phyloP scores from a whole-genome alignment of 1,140 invertebrate species.

The Stratiolaelaps scimitus region DNA sequence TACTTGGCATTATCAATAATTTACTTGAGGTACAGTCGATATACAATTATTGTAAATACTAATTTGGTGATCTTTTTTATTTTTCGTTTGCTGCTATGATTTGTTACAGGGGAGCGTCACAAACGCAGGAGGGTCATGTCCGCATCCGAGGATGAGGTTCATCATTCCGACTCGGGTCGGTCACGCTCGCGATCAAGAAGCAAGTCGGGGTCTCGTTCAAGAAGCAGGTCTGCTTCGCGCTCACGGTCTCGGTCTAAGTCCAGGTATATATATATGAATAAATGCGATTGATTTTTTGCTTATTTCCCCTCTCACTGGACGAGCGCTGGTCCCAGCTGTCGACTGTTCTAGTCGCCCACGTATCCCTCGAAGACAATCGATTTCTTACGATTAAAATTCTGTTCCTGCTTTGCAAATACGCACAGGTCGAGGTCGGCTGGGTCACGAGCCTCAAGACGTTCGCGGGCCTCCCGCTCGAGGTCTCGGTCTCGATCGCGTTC shows the following conservation, averaged over 20 bases:
- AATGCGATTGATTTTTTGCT: too few species aligned
- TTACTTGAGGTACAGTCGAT: neutral
- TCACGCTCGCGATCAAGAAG: neutral
- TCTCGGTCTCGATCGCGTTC: constrained; percentile 28
- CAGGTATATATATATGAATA: too few species aligned
- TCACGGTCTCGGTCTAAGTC: neutral
- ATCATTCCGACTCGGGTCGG: neutral
- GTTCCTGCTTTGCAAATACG: too few species aligned
- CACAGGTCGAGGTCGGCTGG: too few species aligned
- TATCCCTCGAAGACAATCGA: too few species aligned
- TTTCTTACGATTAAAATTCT: too few species aligned
- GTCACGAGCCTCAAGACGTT: too few species aligned
- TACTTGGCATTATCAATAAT: too few species aligned
- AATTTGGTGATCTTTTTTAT: neutral
- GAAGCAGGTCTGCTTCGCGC: neutral
- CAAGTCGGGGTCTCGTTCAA: neutral
- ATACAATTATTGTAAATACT: neutral
- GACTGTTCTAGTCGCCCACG: too few species aligned
- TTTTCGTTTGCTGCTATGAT: neutral
- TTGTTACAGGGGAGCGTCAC: neutral
- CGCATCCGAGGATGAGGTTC: constrained; percentile 21
- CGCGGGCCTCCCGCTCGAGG: neutral
- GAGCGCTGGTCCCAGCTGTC: too few species aligned
- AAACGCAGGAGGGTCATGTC: constrained; percentile 19
- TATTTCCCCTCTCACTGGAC: too few species aligned